Evolutionary conservation across 2,888 invertebrate genomes (phyloP), one percentile per base, ranked within the genome.

Genomic region (Harpagoxenus sublaevis): DNA sequence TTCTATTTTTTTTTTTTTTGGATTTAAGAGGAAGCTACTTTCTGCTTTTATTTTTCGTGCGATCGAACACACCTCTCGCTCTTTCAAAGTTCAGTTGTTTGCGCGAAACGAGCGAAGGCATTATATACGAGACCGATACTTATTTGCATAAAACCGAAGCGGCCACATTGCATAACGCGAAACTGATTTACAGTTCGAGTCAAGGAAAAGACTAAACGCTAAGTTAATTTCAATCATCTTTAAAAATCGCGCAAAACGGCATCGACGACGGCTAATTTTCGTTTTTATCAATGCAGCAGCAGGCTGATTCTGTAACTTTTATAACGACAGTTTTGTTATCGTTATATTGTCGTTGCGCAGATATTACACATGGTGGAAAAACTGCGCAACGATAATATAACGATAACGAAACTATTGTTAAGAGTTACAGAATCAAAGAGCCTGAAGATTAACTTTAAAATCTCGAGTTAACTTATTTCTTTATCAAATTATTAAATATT

Each of bases 21-120:
- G 15, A 23, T 15, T 48, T 6, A 75, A n/a, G 48, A 55, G 2
- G 18, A 48, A 45, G 31, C 15, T 31, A 15, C 42, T 66, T 62
- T n/a, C 9, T 12, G 12, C 3, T 42, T 55, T 66, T 12, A 28
- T 77, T 68, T 39, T 42, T 8, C 28, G 18, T 1, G 8, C 8
- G 48, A 45, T 45, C n/a, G 8, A 70, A 35, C 15, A n/a, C 2
- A 15, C 3, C 42, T 60, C 12, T 57, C 5, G 23, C 31, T 48
- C n/a, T 63, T 75, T 15, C 31, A 6, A 74, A 62, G 63, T 48
- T 77, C 23, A 15, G 31, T 1, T 60, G 15, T 75, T 48, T 75
- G 15, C 2, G 31, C 10, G 35, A 75, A 57, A 75, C 23, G 9
- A 31, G 15, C 31, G 23, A 15, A 35, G 31, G 9, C 12, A 42